phyloP scores from a whole-genome alignment of 2,113 vertebrate genomes.

The Lutjanus erythropterus region DNA sequence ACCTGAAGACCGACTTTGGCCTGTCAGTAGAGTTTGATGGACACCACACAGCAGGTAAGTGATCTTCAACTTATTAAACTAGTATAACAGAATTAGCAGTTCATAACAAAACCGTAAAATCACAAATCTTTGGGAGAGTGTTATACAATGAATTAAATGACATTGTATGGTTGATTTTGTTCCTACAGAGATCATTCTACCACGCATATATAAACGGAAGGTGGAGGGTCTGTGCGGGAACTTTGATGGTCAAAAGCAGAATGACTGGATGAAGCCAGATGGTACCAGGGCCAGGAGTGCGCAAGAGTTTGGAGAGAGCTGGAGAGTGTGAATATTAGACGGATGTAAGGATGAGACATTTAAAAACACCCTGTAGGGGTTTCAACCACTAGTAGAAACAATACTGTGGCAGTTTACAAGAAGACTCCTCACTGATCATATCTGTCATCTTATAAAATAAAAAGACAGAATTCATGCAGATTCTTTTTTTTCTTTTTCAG shows the following conservation, averaged over 20 bases:
- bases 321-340: slow-evolving; percentile 77
- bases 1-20: slow-evolving; percentile 90
- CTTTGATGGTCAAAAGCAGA: slow-evolving; percentile 82
- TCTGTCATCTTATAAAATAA: neutral
- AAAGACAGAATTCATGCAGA: neutral
- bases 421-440: slow-evolving; percentile 4
- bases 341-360: neutral
- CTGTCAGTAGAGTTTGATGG: slow-evolving; percentile 86
- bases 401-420: neutral
- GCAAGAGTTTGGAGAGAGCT: slow-evolving; percentile 87
- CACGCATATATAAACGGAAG: slow-evolving; percentile 80
- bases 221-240: slow-evolving; percentile 89
- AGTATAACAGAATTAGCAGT: neutral
- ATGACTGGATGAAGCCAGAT: slow-evolving; percentile 85
- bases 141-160: neutral
- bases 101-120: neutral
- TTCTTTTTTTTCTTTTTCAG: slow-evolving; percentile 4
- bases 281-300: slow-evolving; percentile 73
- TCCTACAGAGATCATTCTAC: slow-evolving; percentile 84
- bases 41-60: slow-evolving; percentile 83
- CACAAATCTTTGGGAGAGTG: neutral
- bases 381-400: neutral
- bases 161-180: slow-evolving; percentile 1
- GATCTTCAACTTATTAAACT: neutral
- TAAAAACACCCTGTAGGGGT: neutral